Evolutionary conservation across 2,113 vertebrate species (phyloP), one percentile per base, ranked within the genome.

Genomic region (Nibea albiflora): DNA sequence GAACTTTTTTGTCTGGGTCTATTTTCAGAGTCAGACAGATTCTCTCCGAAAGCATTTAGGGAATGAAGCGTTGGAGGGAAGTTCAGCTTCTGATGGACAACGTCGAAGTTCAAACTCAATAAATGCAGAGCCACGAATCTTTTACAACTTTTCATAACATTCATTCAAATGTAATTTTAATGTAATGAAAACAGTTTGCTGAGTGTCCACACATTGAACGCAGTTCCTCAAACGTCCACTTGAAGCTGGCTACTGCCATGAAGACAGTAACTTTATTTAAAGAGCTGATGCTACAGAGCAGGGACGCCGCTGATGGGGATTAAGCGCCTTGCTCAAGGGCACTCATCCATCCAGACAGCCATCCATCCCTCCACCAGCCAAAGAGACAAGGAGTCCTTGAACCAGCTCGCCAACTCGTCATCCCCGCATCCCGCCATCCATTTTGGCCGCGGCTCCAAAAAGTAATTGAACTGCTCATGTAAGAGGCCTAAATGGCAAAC

Each of bases 401-500:
- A 89, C 72, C 78, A 70, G 61, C 86, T 77, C 22, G 83, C 86
- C 83, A 87, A 67, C 50, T 20, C 10, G 61, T 60, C 81, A 61
- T 89, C 85, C 47, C 78, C 81, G 66, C 35, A 78, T 79, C 84
- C 76, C 61, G 52, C 80, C 42, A 66, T 90, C 85, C 80, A 74
- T 81, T 92, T 74, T 91, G 90, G 84, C 86, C 81, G 20, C 22
- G 5, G 66, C 70, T 81, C 78, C 80, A 76, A 78, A 81, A 86
- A 85, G 86, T 88, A 89, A 91, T 86, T 90, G 81, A 87, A 90
- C 81, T 57, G 79, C 75, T 83, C 80, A 52, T 89, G 86, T 80
- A 88, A 89, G 73, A 79, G 79, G 74, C 71, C 70, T 63, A 73
- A 88, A 86, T 70, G 35, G 77, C 63, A 76, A 20, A 39, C 28